Conservation (phyloP, 1,140 invertebrate species). For the Glomeris maerens region DNA sequence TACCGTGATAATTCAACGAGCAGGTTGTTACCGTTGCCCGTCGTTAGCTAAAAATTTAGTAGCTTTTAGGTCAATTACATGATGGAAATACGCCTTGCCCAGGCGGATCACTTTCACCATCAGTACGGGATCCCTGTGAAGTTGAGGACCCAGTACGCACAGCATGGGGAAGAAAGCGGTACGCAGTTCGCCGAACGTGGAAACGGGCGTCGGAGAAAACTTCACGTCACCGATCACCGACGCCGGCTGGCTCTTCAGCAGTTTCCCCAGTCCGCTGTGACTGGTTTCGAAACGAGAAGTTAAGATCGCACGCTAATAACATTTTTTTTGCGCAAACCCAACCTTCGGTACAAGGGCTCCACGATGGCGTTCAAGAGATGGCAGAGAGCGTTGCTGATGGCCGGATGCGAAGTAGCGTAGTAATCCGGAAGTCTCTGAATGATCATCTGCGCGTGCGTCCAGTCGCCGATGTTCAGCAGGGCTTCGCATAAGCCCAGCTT, state of each 20-base stretch:
- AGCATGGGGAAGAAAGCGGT: slow-evolving; percentile 75
- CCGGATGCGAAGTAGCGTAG: slow-evolving; percentile 57
- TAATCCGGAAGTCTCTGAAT: slow-evolving; percentile 67
- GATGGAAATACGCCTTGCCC: slow-evolving; percentile 36
- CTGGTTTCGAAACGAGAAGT: slow-evolving; percentile 36
- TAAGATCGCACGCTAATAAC: too few relatives aligned
- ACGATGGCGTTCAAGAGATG: slow-evolving; percentile 68
- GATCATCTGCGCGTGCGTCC: slow-evolving; percentile 65
- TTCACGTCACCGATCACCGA: slow-evolving; percentile 40
- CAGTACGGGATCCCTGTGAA: slow-evolving; percentile 72
- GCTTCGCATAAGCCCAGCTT: slow-evolving; percentile 86
- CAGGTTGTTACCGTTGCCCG: too few relatives aligned
- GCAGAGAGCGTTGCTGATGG: slow-evolving; percentile 64
- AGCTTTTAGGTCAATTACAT: too few relatives aligned
- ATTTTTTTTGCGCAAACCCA: too few relatives aligned
- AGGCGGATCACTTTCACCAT: slow-evolving; percentile 70
- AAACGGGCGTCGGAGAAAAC: slow-evolving; percentile 43
- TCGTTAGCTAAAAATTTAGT: too few relatives aligned
- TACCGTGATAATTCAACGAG: too few relatives aligned
- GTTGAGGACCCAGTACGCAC: slow-evolving; percentile 66
- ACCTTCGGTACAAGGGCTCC: slow-evolving; percentile 76
- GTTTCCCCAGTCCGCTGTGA: slow-evolving; percentile 51
- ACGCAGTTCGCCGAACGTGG: slow-evolving; percentile 53
- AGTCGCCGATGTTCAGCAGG: slow-evolving; percentile 72
- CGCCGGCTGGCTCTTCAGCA: slow-evolving; percentile 45